Base-by-base conservation (phyloP, 1,140 invertebrate species). In the Thalassaphorura encarpata region DNA sequence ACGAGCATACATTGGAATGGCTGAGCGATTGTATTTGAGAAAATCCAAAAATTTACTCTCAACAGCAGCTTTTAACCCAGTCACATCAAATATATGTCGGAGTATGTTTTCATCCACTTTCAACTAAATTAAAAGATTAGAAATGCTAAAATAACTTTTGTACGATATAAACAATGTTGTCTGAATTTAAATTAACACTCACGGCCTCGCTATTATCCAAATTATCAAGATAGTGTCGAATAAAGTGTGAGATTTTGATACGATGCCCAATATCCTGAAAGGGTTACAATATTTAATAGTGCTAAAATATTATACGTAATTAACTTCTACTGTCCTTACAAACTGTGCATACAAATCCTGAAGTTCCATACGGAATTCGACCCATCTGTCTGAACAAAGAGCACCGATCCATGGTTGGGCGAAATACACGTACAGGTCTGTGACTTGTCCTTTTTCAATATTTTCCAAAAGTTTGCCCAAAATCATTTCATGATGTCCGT, bases 341-440 rank as follows among this genome's bases (percentile, higher is more conserved):
- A 42, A 49, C 15, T 36, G 33, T 23, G 40, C 23, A 16, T 61
- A 57, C 0, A 61, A 18, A 23, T 59, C 53, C 6, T 61, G 48
- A 52, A 70, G 67, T 58, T 69, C 66, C 2, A 62, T 54, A 23
- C 75, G 42, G 3, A 81, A 63, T 16, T 71, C 60, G 6, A 70
- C 66, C 65, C 81, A 82, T 36, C 72, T 69, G 57, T 81, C 79
- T 52, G 77, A 74, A 62, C 78, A 80, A 18, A 82, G 56, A 0
- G 77, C 76, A 36, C 71, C 73, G 26, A 76, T 72, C 79, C 80
- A 83, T 1, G 80, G 75, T 54, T 81, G 72, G 6, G 69, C 69
- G 68, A 83, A 82, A 66, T 76, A 82, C 1, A 74, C 71, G 61
- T 73, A 83, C 8, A 83, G 71, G 66, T 82, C 79, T 0, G 67